Evolutionary conservation across 2,888 invertebrate species (phyloP), one percentile per base, ranked within the genome.

Genomic region (Furcula furcula): DNA sequence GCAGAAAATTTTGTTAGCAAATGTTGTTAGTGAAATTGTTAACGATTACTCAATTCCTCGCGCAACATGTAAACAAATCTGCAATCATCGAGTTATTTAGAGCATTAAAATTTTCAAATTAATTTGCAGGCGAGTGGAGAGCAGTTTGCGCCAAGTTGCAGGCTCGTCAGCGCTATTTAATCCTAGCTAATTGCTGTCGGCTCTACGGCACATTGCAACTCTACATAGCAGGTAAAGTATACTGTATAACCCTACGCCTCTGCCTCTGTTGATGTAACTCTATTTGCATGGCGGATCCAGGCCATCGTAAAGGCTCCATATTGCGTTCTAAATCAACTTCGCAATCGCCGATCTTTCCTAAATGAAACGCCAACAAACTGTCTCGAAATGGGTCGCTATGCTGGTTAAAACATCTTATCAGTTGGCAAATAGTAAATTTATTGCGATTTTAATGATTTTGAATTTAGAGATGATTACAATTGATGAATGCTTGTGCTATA

Each of bases 161-260:
- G 62, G 56, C 36, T 61, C 71, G 59, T 69, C 70, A 65, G 61
- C 66, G 41, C 56, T 55, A 75, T 77, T 78, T 74, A 78, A 77
- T 83, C 71, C 66, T 52, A 62, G 59, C 64, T 83, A 80, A 83
- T 84, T 80, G 73, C 74, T 60, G 54, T 49, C 63, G 60, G 61
- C 65, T 66, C 56, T 55, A 48, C 65, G 64, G 65, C 52, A 60
- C 65, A 57, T 65, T 64, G 51, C 55, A 42, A 41, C 16, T 14
- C 13, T 33, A 26, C 57, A 33, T 53, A n/a, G n/a, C n/a, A n/a
- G n/a, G n/a, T n/a, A n/a, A n/a, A n/a, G n/a, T n/a, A n/a, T n/a
- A n/a, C n/a, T n/a, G n/a, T n/a, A 42, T 56, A 45, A 52, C 45
- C 46, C 43, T 38, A 29, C 46, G 49, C 41, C 34, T 40, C 41